A percentile compares a stretch with the other conserved stretches of the same genome.
phyloP scores from a whole-genome alignment of 2,113 vertebrate species.

The Brienomyrus longianalis region DNA sequence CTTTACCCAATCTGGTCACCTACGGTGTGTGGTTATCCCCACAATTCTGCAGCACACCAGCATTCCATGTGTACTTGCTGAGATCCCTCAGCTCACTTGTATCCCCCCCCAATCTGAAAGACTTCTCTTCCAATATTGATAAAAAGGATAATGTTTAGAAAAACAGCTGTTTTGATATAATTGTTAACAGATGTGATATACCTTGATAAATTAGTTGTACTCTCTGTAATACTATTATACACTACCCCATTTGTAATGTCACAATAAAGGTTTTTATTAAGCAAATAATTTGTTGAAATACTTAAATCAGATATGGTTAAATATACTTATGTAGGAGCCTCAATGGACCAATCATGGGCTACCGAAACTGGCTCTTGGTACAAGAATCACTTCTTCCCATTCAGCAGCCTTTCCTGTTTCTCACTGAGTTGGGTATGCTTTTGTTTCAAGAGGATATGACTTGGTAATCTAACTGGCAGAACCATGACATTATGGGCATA shows the following conservation, averaged over 20 bases:
- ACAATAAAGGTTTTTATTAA: not conserved
- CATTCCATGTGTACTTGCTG: no score
- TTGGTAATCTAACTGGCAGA: not conserved
- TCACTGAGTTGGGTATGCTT: not conserved
- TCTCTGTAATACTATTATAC: not conserved
- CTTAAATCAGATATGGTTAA: not conserved
- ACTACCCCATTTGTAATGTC: not conserved
- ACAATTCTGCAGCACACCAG: no score
- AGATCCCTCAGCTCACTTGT: not conserved
- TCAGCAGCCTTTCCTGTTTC: not conserved
- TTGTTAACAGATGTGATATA: not conserved
- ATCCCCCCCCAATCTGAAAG: not conserved
- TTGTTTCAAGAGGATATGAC: constrained; percentile 7
- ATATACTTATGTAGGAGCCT: no score
- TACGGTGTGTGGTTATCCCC: no score
- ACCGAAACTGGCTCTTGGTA: no score
- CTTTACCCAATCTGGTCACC: not conserved
- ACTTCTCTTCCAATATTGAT: not conserved
- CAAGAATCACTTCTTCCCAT: not conserved
- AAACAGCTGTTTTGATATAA: not conserved
- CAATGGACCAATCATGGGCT: no score
- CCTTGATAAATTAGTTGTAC: not conserved
- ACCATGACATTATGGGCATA: not conserved
- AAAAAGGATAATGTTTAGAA: not conserved
- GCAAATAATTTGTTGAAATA: not conserved